These are phyloP conservation scores for Mobula birostris DNA, from an alignment of 2,113 vertebrate species.

Conservation along the genomic window DNA sequence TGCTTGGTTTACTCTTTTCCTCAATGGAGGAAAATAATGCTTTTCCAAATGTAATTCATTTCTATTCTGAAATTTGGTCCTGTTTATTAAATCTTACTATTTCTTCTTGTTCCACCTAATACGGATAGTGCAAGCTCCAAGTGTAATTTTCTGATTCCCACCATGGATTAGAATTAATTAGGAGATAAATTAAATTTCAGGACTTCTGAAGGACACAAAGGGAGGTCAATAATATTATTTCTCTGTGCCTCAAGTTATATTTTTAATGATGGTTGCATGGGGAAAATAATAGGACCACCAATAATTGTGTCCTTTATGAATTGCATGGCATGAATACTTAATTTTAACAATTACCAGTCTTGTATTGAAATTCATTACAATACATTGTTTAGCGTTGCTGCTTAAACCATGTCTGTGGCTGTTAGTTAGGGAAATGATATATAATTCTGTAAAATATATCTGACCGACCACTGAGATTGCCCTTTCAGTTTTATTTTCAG, in stretches of 20 bases:
- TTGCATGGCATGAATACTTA: not conserved
- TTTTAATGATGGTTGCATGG: conserved; percentile 21
- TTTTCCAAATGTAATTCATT: not conserved
- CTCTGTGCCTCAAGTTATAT: conserved; percentile 4
- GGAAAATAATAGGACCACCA: not conserved
- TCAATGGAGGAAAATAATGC: not conserved
- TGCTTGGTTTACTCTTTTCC: not conserved
- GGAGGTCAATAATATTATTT: conserved; percentile 6
- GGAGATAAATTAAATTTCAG: conserved; percentile 21
- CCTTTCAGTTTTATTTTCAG: not conserved
- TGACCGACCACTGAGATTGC: not conserved
- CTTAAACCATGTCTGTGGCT: not conserved
- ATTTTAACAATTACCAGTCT: not conserved
- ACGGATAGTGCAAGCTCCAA: not conserved
- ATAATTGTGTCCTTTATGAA: conserved; percentile 21
- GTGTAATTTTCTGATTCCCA: not conserved
- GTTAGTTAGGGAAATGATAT: not conserved
- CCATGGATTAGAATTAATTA: conserved; percentile 19
- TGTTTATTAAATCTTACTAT: not conserved
- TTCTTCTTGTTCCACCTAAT: not conserved
- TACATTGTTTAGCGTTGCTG: not conserved
- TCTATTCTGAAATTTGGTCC: not conserved
- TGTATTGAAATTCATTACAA: not conserved
- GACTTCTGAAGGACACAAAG: not conserved
- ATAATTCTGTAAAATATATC: not conserved